Evolutionary conservation across 2,888 invertebrate genomes (phyloP).

Genomic region (Lithodes maja): DNA sequence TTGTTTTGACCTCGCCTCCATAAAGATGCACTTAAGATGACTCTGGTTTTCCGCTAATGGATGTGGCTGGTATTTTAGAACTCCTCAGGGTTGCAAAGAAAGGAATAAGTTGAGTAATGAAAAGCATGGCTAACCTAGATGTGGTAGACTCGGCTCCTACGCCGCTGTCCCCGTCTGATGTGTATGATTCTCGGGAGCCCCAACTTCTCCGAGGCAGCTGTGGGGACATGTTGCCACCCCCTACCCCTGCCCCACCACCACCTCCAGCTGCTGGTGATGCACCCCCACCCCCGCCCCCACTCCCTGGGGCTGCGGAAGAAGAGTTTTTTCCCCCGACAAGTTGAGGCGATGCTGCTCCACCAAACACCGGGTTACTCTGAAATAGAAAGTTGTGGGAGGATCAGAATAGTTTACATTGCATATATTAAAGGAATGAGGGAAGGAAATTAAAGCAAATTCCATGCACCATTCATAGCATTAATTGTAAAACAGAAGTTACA

Average conservation of each 20-base stretch:
- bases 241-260: slow-evolving; percentile 48
- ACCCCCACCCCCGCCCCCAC: slow-evolving; percentile 47
- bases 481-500: too few species aligned
- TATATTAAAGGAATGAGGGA: background rate
- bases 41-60: too few species aligned
- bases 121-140: slow-evolving; percentile 77
- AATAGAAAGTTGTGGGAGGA: background rate
- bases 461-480: too few species aligned
- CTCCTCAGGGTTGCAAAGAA: too few species aligned
- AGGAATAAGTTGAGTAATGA: too few species aligned
- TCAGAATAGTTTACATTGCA: background rate
- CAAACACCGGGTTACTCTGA: slow-evolving; percentile 37
- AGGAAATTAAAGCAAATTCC: too few species aligned
- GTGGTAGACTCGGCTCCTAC: slow-evolving; percentile 87
- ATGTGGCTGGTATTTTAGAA: too few species aligned
- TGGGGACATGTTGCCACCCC: slow-evolving; percentile 57
- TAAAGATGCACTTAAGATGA: too few species aligned
- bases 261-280: slow-evolving; percentile 48
- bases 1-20: too few species aligned
- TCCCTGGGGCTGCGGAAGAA: slow-evolving; percentile 32
- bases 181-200: slow-evolving; percentile 72
- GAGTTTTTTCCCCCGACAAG: slow-evolving; percentile 40
- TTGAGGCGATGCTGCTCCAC: slow-evolving; percentile 47
- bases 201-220: slow-evolving; percentile 70
- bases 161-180: slow-evolving; percentile 89